Evolutionary conservation across 1,140 invertebrate species (phyloP), one percentile per base, ranked within the genome.

Genomic region (Onthophagus taurus): DNA sequence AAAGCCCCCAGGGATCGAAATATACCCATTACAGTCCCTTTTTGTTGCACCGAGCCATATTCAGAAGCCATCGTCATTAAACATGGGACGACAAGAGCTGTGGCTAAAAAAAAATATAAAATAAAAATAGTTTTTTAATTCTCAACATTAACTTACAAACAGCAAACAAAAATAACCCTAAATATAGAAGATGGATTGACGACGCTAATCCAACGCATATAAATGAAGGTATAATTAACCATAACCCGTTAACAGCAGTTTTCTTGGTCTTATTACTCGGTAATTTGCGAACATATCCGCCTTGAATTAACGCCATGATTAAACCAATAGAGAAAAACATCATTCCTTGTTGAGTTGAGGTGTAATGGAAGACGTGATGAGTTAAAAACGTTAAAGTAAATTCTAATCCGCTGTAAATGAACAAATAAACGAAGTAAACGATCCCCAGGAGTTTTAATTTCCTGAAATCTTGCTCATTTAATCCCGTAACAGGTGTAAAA

Each of bases 341-440:
- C 74, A 85, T 91, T 5, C 94, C 96, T 71, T 99, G 95, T 62
- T 97, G 85, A 81, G 94, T 91, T 19, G 90, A 89, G 20, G 81
- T 83, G 61, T 92, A 98, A 21, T 81, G 71, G 61, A 98, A 97
- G 31, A 84, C 78, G 52, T 92, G 81, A 71, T 97, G 92, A 33
- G 91, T 96, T 19, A 99, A 72, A 68, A 99, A 99, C 26, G 93
- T 96, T 19, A 99, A 69, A 1, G 95, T 98, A 61, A 97, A 99
- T 67, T 99, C 96, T 23, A 99, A 69, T 1, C 94, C 95, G 42
- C 94, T 97, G 62, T 97, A 99, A 16, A 98, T 72, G 59, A 99
- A 95, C 29, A 99, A 70, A 67, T 96, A 99, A 1, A 95, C 61
- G 63, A 99, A 98, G 66, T 97, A 97, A 14, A 91, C 79, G 21